phyloP scores from a whole-genome alignment of 2,113 vertebrate species.

The Hydrochoerus hydrochaeris region DNA sequence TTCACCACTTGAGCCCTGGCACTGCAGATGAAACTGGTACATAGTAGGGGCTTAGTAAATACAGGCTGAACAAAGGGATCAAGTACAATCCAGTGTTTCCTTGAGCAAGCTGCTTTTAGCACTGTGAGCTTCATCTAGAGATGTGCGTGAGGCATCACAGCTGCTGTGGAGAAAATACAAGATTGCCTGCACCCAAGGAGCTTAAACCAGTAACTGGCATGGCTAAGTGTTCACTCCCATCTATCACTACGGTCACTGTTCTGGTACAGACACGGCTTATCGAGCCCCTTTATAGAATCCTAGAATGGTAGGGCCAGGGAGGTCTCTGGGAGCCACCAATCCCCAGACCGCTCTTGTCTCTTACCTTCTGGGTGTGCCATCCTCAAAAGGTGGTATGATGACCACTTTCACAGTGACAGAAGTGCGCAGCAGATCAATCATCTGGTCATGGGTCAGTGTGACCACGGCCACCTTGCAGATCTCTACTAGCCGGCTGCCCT shows the following conservation, averaged over 20 bases:
- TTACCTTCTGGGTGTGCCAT: slow-evolving; percentile 93
- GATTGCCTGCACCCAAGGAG: fast-evolving
- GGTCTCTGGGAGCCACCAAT: background rate
- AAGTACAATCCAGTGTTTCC: fast-evolving
- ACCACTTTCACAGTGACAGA: slow-evolving; percentile 96
- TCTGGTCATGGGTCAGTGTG: slow-evolving; percentile 95
- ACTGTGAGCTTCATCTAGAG: background rate
- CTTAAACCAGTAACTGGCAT: fast-evolving
- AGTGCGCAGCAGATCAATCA: slow-evolving; percentile 96
- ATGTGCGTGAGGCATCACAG: fast-evolving
- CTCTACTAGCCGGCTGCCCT: slow-evolving; percentile 95
- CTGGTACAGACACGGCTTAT: background rate
- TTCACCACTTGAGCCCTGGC: background rate
- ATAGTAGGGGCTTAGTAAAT: background rate
- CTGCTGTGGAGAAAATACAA: background rate
- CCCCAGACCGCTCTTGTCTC: fast-evolving
- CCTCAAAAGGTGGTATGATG: slow-evolving; percentile 94
- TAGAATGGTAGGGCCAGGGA: background rate
- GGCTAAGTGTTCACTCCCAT: fast-evolving
- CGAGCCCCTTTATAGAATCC: background rate
- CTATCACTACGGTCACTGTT: fast-evolving
- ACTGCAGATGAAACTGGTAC: background rate
- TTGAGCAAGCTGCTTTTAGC: fast-evolving
- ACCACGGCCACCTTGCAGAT: slow-evolving; percentile 97
- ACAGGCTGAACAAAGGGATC: background rate